Percentiles rank a stretch among this genome's conserved stretches.
Evolutionary conservation across 2,888 invertebrate genomes (phyloP).

Genomic region (Diloba caeruleocephala): DNA sequence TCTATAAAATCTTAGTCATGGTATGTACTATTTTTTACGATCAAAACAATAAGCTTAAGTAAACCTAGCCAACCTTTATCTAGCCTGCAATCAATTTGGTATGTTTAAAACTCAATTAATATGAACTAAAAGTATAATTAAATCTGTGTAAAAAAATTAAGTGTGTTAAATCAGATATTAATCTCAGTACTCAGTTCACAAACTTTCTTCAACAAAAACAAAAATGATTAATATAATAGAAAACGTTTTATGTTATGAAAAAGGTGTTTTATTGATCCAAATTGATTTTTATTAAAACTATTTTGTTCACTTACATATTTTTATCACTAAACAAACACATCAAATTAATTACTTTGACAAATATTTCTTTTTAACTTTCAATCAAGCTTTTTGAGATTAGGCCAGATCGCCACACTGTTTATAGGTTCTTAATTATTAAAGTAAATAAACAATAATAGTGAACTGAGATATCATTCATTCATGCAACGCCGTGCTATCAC

Average conservation of each 20-base stretch:
- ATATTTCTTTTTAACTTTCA: too few relatives aligned
- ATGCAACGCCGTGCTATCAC: conserved; percentile 56
- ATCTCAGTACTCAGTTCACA: conserved; percentile 41
- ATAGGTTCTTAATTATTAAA: conserved; percentile 1
- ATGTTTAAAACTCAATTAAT: conserved; percentile 36
- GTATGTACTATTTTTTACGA: conserved; percentile 45
- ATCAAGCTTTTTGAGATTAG: too few relatives aligned
- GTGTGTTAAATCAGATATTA: conserved; percentile 28
- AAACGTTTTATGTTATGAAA: too few relatives aligned
- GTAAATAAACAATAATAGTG: conserved; percentile 9
- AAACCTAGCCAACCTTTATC: conserved; percentile 32
- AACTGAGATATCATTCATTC: conserved; percentile 29
- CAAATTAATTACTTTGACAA: too few relatives aligned
- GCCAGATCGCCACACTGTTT: conserved; percentile 18
- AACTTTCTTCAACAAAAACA: too few relatives aligned
- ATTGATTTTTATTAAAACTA: too few relatives aligned
- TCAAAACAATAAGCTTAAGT: conserved; percentile 42
- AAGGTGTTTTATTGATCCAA: too few relatives aligned
- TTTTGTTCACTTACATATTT: too few relatives aligned
- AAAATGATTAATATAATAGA: too few relatives aligned
- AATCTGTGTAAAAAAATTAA: conserved; percentile 16
- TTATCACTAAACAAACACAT: too few relatives aligned
- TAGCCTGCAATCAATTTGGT: conserved; percentile 42
- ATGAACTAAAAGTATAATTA: conserved; percentile 10
- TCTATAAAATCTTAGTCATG: conserved; percentile 51